Evolutionary conservation across 2,888 invertebrate species (phyloP), one percentile per base, ranked within the genome.

Genomic region (Lathronympha strigana): DNA sequence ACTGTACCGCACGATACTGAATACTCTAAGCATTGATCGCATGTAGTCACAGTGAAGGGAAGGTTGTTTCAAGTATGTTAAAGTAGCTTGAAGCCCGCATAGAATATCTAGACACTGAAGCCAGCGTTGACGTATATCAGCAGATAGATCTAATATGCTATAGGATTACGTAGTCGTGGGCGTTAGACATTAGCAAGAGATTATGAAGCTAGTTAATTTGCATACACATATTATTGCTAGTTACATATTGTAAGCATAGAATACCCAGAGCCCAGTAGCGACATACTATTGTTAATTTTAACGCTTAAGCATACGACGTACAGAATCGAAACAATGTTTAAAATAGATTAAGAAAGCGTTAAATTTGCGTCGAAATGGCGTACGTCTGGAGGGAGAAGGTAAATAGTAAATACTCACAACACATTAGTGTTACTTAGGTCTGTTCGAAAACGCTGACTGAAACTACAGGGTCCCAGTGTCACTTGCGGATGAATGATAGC

Each of bases 231-330:
- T 67, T 67, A 63, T 61, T 64, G 69, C 90, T 90, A 90, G 87
- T 86, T 88, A 87, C 89, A 91, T 91, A 92, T 90, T 84, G 88
- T 90, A 92, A 92, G 92, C 92, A 90, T 89, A 91, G 90, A 88
- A 87, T 88, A 90, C 91, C 91, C 90, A 80, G 90, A 90, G 91
- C 90, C 91, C 90, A 88, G 80, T 90, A 91, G 91, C 91, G 87
- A 78, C 82, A 84, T 84, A 64, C 63, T 84, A 89, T 86, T 86
- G 83, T 89, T 89, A 87, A 66, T 66, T 66, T 25, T 84, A 88
- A 88, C 88, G 92, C 91, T 85, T 83, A 92, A 92, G 91, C 91
- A 88, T 84, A 92, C 90, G 89, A 89, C 88, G 85, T 85, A 88
- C 84, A 90, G 88, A 88, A 83, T 84, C 82, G 87, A 88, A 87